phyloP scores from a whole-genome alignment of 2,888 invertebrate genomes.

The Drosophila maculinotata region DNA sequence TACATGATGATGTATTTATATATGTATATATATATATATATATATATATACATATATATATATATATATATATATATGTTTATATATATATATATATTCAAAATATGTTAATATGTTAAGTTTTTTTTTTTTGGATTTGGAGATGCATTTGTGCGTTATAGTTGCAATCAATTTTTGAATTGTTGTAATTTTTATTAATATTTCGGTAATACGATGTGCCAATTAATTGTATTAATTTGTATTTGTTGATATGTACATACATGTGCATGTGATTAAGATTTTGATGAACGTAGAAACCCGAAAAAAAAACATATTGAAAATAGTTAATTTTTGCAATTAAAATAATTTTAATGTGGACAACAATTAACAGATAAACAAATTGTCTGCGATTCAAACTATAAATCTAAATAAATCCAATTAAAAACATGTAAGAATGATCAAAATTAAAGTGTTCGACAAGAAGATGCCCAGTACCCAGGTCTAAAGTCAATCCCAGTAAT shows the following conservation, averaged over 20 bases:
- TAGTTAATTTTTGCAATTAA: conserved; percentile 25
- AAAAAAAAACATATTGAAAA: conserved; percentile 38
- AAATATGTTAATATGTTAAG: not conserved
- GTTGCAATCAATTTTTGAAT: conserved; percentile 7
- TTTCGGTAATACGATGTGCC: conserved; percentile 9
- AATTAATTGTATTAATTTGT: conserved; percentile 6
- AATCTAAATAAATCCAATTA: not conserved
- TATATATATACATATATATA: not conserved
- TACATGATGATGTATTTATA: conserved; percentile 22
- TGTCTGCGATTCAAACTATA: not conserved
- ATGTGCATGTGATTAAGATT: conserved; percentile 43
- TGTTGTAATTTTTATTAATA: conserved; percentile 2
- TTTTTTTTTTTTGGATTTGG: too few species aligned
- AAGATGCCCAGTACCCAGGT: not conserved
- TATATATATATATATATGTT: conserved; percentile 1
- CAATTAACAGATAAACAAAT: conserved; percentile 3
- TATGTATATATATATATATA: not conserved
- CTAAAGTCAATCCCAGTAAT: too few species aligned
- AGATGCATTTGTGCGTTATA: conserved; percentile 5
- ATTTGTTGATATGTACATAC: conserved; percentile 5
- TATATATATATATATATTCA: not conserved
- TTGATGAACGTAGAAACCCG: conserved; percentile 41
- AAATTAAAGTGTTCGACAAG: not conserved
- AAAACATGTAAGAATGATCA: conserved; percentile 1
- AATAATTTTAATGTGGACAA: conserved; percentile 14